Evolutionary conservation across 2,113 vertebrate genomes (phyloP).

Genomic region (Brachypodius melanocephalos): DNA sequence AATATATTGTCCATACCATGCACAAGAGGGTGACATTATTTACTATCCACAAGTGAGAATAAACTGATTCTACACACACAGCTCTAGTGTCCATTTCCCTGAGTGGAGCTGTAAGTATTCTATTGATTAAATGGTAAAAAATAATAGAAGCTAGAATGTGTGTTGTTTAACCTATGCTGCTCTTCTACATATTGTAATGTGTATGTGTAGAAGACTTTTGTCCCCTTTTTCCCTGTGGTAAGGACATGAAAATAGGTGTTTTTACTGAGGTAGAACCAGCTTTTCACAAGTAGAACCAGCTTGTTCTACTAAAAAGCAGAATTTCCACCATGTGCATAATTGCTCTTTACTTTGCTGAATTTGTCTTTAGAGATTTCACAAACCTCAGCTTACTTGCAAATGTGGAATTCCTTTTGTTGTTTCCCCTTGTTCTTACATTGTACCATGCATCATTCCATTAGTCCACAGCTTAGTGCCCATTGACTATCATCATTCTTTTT

Average conservation of each 20-base stretch:
- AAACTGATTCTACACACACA: background rate
- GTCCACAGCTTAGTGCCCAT: constrained; percentile 13
- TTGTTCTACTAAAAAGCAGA: background rate
- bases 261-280: background rate
- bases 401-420: background rate
- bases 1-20: background rate
- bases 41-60: background rate
- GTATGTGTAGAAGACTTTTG: background rate
- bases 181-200: background rate
- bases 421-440: background rate
- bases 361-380: constrained; percentile 7
- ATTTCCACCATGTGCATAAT: background rate
- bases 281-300: background rate
- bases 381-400: background rate
- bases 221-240: background rate
- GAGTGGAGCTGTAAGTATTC: background rate
- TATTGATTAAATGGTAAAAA: background rate
- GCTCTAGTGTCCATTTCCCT: background rate
- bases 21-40: background rate
- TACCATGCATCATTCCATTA: constrained; percentile 50
- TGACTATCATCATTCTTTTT: constrained; percentile 17
- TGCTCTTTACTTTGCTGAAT: background rate
- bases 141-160: background rate
- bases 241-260: background rate
- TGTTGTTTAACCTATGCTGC: background rate